These are phyloP conservation scores for Podilymbus podiceps DNA, from an alignment of 2,113 vertebrate genomes.

Conservation along the genomic window DNA sequence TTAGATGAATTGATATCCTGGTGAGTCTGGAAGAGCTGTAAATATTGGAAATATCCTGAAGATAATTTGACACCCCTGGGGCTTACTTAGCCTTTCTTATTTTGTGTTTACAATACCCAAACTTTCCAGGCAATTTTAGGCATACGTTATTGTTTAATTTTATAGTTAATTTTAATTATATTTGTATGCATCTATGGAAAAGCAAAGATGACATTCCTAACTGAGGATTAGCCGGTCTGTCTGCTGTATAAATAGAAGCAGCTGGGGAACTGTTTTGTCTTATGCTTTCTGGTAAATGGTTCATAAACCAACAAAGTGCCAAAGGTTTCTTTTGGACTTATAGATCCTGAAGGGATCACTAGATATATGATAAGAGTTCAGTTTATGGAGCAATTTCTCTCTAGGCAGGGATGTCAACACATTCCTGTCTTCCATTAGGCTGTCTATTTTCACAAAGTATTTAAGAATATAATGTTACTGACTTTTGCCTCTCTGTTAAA, in stretches of 20 bases:
- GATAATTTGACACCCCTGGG: not conserved
- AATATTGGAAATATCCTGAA: not conserved
- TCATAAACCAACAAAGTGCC: not conserved
- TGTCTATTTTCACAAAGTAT: not conserved
- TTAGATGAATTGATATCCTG: not conserved
- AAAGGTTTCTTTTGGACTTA: constrained; percentile 11
- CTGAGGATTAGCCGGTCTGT: not conserved
- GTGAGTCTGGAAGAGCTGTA: not conserved
- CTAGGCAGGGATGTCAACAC: not conserved
- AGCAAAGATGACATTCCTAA: not conserved
- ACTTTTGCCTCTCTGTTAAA: not conserved
- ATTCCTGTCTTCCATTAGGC: not conserved
- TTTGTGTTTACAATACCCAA: not conserved
- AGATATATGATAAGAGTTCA: not conserved
- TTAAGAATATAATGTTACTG: not conserved
- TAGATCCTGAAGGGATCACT: not conserved
- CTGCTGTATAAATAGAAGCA: not conserved
- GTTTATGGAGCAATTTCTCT: not conserved
- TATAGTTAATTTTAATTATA: not conserved
- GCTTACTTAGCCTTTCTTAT: not conserved
- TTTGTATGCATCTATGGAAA: not conserved
- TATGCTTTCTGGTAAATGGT: not conserved
- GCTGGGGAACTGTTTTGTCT: not conserved
- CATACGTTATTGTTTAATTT: not conserved
- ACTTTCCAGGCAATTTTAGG: not conserved